Percentiles rank a stretch among this genome's conserved stretches.
Evolutionary conservation across 2,888 invertebrate genomes (phyloP).

Genomic region (Conops quadrifasciatus): DNA sequence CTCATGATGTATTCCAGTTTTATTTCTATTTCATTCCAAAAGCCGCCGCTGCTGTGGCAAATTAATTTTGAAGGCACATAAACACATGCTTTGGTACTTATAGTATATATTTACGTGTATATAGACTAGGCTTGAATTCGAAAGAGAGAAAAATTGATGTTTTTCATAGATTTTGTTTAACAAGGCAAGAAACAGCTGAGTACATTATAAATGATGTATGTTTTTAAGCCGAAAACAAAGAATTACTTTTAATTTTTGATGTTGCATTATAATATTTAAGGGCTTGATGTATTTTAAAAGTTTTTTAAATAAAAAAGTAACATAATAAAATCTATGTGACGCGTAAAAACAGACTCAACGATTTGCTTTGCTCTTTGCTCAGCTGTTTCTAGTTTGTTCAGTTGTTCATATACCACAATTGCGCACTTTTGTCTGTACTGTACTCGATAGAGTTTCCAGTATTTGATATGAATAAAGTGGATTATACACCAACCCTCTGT

Average conservation of each 20-base stretch:
- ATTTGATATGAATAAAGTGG: background rate
- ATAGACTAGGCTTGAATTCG: too few relatives aligned
- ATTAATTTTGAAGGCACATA: too few relatives aligned
- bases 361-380: background rate
- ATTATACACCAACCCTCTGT: background rate
- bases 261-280: background rate
- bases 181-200: slow-evolving; percentile 23
- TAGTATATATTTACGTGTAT: too few relatives aligned
- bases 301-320: background rate
- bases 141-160: too few relatives aligned
- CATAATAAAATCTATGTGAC: background rate
- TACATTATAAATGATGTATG: slow-evolving; percentile 1
- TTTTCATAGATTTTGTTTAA: background rate
- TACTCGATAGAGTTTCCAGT: background rate
- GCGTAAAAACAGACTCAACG: background rate
- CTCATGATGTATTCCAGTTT: too few relatives aligned
- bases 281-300: background rate
- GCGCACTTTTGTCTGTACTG: slow-evolving; percentile 24
- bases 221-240: background rate
- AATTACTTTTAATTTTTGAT: background rate
- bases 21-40: too few relatives aligned
- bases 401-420: background rate
- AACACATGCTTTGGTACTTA: too few relatives aligned
- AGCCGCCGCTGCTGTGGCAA: too few relatives aligned
- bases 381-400: slow-evolving; percentile 16